Evolutionary conservation across 2,888 invertebrate species (phyloP), one percentile per base, ranked within the genome.

Genomic region (Artemia sp.): DNA sequence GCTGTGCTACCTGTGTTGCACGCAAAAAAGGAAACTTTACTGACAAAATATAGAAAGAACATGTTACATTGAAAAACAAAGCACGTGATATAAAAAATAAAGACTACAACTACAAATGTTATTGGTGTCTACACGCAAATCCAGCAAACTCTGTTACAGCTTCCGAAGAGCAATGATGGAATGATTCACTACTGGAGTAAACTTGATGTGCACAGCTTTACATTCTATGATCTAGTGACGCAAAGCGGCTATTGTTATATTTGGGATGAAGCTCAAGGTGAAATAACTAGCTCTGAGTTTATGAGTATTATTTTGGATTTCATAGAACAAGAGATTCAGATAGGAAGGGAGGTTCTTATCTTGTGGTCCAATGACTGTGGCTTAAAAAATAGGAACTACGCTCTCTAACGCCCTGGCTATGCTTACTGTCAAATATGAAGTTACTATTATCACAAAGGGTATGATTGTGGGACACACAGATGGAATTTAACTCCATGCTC

Each of bases 101-200:
- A 53, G 58, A 14, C 58, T 53, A 14, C 58, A 53, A 14, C 58
- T 53, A 3, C 5, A 2, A 7, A 53, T 12, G 58, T 53, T 53
- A 53, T 7, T 53, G 58, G 58, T 53, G 58, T 53, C 7, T 14
- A 2, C 7, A 3, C 7, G 7, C 14, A 53, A 5, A 7, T 5
- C 7, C 14, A 38, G 6, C 38, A 38, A 38, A 38, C 3, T 38
- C 6, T 19, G 3, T 38, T 38, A 38, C 38, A 53, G 58, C 58
- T 53, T 53, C 58, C 58, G 58, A 53, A 53, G 58, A 53, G 58
- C 58, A 53, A 53, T 53, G 58, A 3, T 53, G 58, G 58, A 53
- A 53, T 53, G 58, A 53, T 53, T 3, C 7, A 53, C 58, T 53
- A 53, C 58, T 7, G 58, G 58, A 53, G 58, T 53, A 53, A 53